Evolutionary conservation across 1,140 invertebrate genomes (phyloP).

Genomic region (Heliconius melpomene): DNA sequence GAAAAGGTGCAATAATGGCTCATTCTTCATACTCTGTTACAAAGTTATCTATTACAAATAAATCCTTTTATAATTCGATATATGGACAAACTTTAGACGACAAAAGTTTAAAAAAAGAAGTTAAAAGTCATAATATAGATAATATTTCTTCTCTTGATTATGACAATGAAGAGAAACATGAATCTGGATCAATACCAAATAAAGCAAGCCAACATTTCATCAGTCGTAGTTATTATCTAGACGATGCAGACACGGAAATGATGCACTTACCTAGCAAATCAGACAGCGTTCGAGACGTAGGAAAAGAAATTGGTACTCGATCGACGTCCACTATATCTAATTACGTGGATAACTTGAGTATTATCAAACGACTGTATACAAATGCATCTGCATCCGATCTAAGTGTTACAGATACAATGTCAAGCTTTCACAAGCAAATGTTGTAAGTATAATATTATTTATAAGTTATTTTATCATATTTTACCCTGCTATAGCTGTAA

Average conservation of each 20-base stretch:
- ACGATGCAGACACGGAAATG: constrained; percentile 60
- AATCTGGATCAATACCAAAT: constrained; percentile 25
- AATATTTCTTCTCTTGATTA: constrained; percentile 31
- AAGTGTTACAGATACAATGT: constrained; percentile 34
- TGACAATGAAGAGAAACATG: constrained; percentile 31
- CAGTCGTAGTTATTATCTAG: constrained; percentile 58
- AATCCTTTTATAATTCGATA: constrained; percentile 75
- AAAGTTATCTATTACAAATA: constrained; percentile 72
- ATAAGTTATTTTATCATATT: not conserved
- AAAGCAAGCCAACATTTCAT: constrained; percentile 51
- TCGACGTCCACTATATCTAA: constrained; percentile 48
- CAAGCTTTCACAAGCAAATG: constrained; percentile 26
- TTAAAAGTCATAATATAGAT: constrained; percentile 40
- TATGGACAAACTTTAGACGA: constrained; percentile 55
- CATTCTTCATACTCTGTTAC: constrained; percentile 69
- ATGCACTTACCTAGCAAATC: constrained; percentile 53
- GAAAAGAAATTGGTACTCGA: constrained; percentile 36
- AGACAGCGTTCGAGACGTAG: constrained; percentile 33
- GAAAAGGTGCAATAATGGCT: constrained; percentile 53
- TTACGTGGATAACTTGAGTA: constrained; percentile 47
- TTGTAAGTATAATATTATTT: constrained; percentile 27
- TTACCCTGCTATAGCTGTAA: not conserved
- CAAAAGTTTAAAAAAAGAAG: constrained; percentile 42
- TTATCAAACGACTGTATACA: constrained; percentile 35
- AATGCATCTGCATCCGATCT: constrained; percentile 41